phyloP scores from a whole-genome alignment of 1,140 invertebrate genomes.

The Dinoponera quadriceps region DNA sequence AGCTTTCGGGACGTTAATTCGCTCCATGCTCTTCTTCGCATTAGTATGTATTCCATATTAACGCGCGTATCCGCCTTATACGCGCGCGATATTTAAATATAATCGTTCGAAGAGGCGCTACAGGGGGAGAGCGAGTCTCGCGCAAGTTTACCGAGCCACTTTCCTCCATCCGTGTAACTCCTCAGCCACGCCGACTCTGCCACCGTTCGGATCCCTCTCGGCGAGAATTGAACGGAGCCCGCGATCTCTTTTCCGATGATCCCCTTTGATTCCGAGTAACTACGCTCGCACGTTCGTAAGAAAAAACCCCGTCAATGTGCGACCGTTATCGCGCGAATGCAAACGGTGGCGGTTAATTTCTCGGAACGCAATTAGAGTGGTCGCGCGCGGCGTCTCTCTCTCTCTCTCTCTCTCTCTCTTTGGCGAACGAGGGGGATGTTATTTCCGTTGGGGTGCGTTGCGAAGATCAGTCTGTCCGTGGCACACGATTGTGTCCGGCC shows the following conservation, averaged over 20 bases:
- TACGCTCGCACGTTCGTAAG: too few relatives aligned
- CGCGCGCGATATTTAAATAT: neutral
- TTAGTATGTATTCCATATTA: slow-evolving; percentile 46
- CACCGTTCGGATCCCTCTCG: too few relatives aligned
- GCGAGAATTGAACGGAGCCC: too few relatives aligned
- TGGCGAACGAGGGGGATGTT: slow-evolving; percentile 8
- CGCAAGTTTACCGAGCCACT: neutral
- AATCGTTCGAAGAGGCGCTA: neutral
- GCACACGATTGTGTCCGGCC: slow-evolving; percentile 61
- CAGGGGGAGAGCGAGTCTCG: neutral
- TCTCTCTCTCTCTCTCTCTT: neutral
- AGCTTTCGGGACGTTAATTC: slow-evolving; percentile 56
- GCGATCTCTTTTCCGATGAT: too few relatives aligned
- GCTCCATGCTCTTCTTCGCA: slow-evolving; percentile 6
- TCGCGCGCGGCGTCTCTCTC: slow-evolving; percentile 4
- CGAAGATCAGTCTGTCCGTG: slow-evolving; percentile 29
- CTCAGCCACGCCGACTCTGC: too few relatives aligned
- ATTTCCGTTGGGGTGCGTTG: neutral
- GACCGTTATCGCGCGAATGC: neutral
- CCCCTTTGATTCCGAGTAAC: too few relatives aligned
- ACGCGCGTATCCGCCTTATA: neutral
- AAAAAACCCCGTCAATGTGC: neutral
- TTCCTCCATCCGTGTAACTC: neutral
- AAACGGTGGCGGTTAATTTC: slow-evolving; percentile 26
- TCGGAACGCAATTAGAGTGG: slow-evolving; percentile 21